phyloP scores from a whole-genome alignment of 2,113 vertebrate species.

The Xyrauchen texanus region DNA sequence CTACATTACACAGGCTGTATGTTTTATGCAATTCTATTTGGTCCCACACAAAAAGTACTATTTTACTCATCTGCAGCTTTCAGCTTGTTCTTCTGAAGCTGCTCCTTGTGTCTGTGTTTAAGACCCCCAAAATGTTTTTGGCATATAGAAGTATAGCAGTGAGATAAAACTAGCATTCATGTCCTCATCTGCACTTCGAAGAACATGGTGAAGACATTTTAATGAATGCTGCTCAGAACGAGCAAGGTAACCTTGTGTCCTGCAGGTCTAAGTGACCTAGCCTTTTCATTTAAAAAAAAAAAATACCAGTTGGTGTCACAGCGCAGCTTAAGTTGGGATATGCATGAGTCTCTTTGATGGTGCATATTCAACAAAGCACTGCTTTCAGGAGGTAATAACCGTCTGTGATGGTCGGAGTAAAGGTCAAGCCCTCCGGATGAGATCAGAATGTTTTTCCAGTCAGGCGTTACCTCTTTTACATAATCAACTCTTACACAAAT shows the following conservation, averaged over 20 bases:
- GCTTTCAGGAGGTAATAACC: too few relatives aligned
- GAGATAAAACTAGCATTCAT: background rate
- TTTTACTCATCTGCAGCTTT: too few relatives aligned
- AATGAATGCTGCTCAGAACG: conserved; percentile 1
- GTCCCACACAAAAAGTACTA: too few relatives aligned
- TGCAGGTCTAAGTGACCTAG: conserved; percentile 19
- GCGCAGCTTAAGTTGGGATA: background rate
- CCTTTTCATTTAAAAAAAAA: conserved; percentile 14
- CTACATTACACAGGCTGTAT: too few relatives aligned
- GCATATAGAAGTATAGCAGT: background rate
- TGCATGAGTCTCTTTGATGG: conserved; percentile 1
- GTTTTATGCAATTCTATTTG: too few relatives aligned
- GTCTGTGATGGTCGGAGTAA: background rate
- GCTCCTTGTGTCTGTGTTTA: too few relatives aligned
- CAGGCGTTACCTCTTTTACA: background rate
- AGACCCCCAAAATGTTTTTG: background rate
- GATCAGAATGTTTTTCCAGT: background rate
- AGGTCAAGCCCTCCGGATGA: conserved; percentile 17
- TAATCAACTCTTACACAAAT: background rate
- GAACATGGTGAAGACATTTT: conserved; percentile 14
- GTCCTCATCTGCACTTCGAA: conserved; percentile 2
- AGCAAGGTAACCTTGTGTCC: conserved; percentile 8
- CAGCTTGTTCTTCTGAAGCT: too few relatives aligned
- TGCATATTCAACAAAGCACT: background rate
- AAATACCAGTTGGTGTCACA: background rate